Percentiles rank a stretch among this genome's conserved stretches.
Evolutionary conservation across 1,140 invertebrate genomes (phyloP).

Genomic region (Piezodorus guildinii): DNA sequence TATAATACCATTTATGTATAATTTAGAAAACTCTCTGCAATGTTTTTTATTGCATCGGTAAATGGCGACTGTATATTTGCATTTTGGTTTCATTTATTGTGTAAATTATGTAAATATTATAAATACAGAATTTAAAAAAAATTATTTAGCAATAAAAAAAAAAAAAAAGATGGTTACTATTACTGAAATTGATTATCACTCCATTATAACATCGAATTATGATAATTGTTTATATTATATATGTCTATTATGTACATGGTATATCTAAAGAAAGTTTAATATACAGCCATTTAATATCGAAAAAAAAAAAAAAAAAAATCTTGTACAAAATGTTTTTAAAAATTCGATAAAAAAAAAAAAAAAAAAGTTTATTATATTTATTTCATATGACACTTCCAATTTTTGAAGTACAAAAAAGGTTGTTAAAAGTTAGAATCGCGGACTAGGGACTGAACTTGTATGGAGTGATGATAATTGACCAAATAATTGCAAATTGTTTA

Average conservation of each 20-base stretch:
- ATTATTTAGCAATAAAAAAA: conserved; percentile 22
- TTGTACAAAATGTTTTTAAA: conserved; percentile 4
- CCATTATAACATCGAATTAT: conserved; percentile 24
- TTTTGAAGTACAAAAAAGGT: conserved; percentile 25
- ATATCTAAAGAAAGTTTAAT: conserved; percentile 17
- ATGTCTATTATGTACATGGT: conserved; percentile 13
- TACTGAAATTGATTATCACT: conserved; percentile 20
- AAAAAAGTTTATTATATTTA: conserved; percentile 19
- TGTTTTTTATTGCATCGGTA: not conserved
- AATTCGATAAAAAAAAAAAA: conserved; percentile 20
- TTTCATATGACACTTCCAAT: conserved; percentile 23
- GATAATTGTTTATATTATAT: conserved; percentile 21
- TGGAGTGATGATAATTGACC: conserved; percentile 19
- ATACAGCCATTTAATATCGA: conserved; percentile 18
- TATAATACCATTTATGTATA: conserved; percentile 5
- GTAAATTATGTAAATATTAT: conserved; percentile 19
- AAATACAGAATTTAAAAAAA: conserved; percentile 10
- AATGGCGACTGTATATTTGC: conserved; percentile 5
- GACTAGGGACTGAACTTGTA: conserved; percentile 13
- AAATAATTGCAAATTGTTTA: conserved; percentile 21
- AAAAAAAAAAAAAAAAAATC: conserved; percentile 12
- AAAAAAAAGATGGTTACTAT: no score
- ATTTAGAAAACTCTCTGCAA: conserved; percentile 13
- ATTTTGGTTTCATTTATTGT: conserved; percentile 20
- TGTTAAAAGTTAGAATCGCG: conserved; percentile 18